A percentile compares a stretch with the other conserved stretches of the same genome.
These are phyloP conservation scores for Isaurus tuberculatus DNA, from an alignment of 92 coral and sea anemone genomes.

Conservation along the genomic window DNA sequence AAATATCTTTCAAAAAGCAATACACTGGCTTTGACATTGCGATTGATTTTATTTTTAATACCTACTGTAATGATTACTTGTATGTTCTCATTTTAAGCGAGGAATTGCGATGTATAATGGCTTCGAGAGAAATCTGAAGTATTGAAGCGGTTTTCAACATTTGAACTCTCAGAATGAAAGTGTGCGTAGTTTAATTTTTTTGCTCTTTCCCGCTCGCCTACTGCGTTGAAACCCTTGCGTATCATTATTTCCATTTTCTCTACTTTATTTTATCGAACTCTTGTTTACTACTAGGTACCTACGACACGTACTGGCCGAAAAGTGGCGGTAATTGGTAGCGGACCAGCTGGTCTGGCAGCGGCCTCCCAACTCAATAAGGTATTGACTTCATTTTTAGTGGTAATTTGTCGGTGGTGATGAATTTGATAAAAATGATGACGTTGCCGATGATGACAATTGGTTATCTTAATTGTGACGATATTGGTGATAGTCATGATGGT, in stretches of 20 bases:
- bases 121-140: too few species aligned
- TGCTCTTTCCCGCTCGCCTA: too few species aligned
- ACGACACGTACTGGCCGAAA: conserved; percentile 78
- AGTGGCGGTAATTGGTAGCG: conserved; percentile 94
- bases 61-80: too few species aligned
- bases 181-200: too few species aligned
- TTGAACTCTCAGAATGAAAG: too few species aligned
- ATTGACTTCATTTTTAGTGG: neutral
- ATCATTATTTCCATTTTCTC: neutral
- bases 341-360: conserved; percentile 96
- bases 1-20: too few species aligned
- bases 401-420: neutral
- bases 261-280: neutral
- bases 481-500: neutral
- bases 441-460: neutral
- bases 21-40: too few species aligned
- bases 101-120: too few species aligned
- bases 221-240: too few species aligned
- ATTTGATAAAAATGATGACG: neutral
- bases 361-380: conserved; percentile 99
- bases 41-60: too few species aligned
- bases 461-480: neutral
- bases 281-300: conserved; percentile 69
- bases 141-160: too few species aligned
- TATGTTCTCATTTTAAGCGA: too few species aligned